Evolutionary conservation across 2,888 invertebrate genomes (phyloP).

Genomic region (Volucella bombylans): DNA sequence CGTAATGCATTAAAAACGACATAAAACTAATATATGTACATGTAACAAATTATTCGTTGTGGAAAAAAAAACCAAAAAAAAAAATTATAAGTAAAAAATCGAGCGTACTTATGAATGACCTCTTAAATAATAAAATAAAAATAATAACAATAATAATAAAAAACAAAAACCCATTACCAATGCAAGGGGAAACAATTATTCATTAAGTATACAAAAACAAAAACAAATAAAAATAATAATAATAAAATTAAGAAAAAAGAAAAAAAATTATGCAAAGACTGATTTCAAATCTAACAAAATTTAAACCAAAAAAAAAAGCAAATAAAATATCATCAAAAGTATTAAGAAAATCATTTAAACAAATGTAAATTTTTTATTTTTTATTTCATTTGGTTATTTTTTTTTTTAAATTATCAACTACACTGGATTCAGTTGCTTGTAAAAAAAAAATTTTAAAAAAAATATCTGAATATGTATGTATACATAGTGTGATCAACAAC

Average conservation of each 20-base stretch:
- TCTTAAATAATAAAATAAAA: slow-evolving; percentile 42
- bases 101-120: slow-evolving; percentile 59
- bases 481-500: slow-evolving; percentile 39
- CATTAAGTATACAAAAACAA: slow-evolving; percentile 37
- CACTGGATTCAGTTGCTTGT: slow-evolving; percentile 47
- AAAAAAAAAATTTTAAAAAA: slow-evolving; percentile 9
- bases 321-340: slow-evolving; percentile 34
- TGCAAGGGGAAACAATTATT: slow-evolving; percentile 60
- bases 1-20: slow-evolving; percentile 12
- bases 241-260: slow-evolving; percentile 46
- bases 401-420: neutral
- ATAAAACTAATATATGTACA: slow-evolving; percentile 18
- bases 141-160: neutral
- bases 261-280: slow-evolving; percentile 48
- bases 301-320: slow-evolving; percentile 24
- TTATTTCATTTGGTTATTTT: neutral
- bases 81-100: slow-evolving; percentile 10
- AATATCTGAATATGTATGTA: slow-evolving; percentile 15
- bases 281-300: slow-evolving; percentile 51
- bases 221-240: slow-evolving; percentile 51
- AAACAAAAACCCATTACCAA: slow-evolving; percentile 32
- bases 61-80: slow-evolving; percentile 24
- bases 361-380: slow-evolving; percentile 5
- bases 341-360: slow-evolving; percentile 24
- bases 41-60: slow-evolving; percentile 56